Evolutionary conservation across 2,113 vertebrate species (phyloP).

Genomic region (Pseudonaja textilis): DNA sequence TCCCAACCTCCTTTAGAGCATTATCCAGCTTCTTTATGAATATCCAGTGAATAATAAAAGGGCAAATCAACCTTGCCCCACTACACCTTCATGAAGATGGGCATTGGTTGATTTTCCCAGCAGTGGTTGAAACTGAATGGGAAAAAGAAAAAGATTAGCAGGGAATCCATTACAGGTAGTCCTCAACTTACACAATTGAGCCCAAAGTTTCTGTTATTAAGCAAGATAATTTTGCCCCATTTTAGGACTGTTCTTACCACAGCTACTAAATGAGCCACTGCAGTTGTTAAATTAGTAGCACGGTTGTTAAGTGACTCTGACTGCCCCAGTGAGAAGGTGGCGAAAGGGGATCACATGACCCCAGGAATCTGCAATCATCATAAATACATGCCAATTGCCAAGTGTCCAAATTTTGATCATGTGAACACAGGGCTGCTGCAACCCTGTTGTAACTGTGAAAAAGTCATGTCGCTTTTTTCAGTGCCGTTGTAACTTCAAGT

Average conservation of each 20-base stretch:
- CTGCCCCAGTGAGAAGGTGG: not conserved
- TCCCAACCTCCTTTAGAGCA: not conserved
- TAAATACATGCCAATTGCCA: too few relatives aligned
- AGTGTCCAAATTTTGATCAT: too few relatives aligned
- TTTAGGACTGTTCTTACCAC: not conserved
- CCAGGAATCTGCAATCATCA: not conserved
- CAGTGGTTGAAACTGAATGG: not conserved
- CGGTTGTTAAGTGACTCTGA: not conserved
- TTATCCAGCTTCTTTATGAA: not conserved
- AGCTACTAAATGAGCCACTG: not conserved
- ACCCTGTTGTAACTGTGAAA: too few relatives aligned
- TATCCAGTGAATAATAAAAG: not conserved
- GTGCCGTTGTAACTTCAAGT: too few relatives aligned
- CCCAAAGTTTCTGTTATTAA: not conserved
- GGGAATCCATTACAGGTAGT: not conserved
- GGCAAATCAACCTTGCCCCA: not conserved
- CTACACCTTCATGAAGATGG: not conserved
- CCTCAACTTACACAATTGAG: not conserved
- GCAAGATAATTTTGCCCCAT: not conserved
- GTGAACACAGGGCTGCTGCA: too few relatives aligned
- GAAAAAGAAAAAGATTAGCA: not conserved
- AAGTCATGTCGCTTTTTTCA: too few relatives aligned
- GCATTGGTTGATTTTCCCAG: not conserved
- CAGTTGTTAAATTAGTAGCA: not conserved
- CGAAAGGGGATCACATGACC: not conserved